Base-by-base conservation (phyloP, 2,888 invertebrate species). In the Lissocephala sabroskyi region DNA sequence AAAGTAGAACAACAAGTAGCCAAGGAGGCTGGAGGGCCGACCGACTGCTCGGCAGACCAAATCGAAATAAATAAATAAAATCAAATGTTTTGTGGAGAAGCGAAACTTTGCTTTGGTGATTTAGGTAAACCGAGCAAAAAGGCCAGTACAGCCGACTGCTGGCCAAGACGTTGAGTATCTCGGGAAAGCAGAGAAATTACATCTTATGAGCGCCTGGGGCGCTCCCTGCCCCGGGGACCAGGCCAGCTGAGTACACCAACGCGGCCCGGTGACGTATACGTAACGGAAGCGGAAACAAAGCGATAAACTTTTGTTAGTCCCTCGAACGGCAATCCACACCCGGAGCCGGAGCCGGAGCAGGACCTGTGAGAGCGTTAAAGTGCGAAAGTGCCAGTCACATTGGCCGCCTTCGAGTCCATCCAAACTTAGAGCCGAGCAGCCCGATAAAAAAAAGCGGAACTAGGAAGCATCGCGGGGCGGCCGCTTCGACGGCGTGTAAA, bases 271-370 rank as follows among this genome's bases (percentile, higher is more conserved):
- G n/a, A n/a, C 62, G 60, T 45, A 43, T 58, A 44, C 57, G 65
- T 57, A 68, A 64, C 68, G 76, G 76, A 79, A 78, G 59, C 74
- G 76, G 68, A 75, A 74, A 66, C 64, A 73, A 63, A 67, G 74
- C 75, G 71, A 71, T 73, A 73, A 75, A 73, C 71, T 75, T 73
- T 63, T 65, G 71, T 71, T 71, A 65, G 67, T 61, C 62, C 57
- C 55, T 55, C 53, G 51, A 49, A 40, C 41, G 48, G 54, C 71
- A 68, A 65, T 67, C 57, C 65, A 46, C 67, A 59, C 65, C 54
- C 51, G 46, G 11, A 32, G 11, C 13, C 30, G 11, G n/a, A n/a
- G n/a, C n/a, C n/a, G n/a, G n/a, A n/a, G n/a, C n/a, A 23, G 62
- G 51, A 54, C 60, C 55, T 61, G 65, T 61, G 63, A 58, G 73